phyloP scores from a whole-genome alignment of 1,140 invertebrate species.

The Cecropterus lyciades region DNA sequence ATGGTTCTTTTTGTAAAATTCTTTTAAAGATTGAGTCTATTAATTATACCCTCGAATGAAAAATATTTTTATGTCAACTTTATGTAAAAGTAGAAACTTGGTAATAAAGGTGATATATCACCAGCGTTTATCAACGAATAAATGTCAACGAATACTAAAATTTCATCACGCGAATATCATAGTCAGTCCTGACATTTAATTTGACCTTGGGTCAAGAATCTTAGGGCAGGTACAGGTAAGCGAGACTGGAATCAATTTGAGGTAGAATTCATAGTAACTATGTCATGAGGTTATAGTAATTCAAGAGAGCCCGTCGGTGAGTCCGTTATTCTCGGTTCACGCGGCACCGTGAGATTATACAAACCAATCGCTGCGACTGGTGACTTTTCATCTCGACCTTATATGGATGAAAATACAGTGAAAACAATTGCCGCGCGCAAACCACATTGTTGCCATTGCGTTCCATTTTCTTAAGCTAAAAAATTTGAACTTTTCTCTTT shows the following conservation, averaged over 20 bases:
- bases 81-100: too few species aligned
- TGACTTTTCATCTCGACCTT: slow-evolving; percentile 66
- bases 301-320: slow-evolving; percentile 44
- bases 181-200: slow-evolving; percentile 9
- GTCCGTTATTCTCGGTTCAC: slow-evolving; percentile 70
- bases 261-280: slow-evolving; percentile 60
- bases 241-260: slow-evolving; percentile 64
- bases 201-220: slow-evolving; percentile 40
- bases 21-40: too few species aligned
- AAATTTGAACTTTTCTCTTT: slow-evolving; percentile 9
- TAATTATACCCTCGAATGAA: too few species aligned
- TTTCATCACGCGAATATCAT: slow-evolving; percentile 13
- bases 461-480: slow-evolving; percentile 17
- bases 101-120: too few species aligned
- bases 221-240: slow-evolving; percentile 39
- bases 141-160: background rate
- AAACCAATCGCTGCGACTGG: slow-evolving; percentile 64
- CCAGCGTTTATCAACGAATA: too few species aligned
- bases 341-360: slow-evolving; percentile 68
- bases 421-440: slow-evolving; percentile 25
- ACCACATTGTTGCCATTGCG: slow-evolving; percentile 22
- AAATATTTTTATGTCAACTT: too few species aligned
- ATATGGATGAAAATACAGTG: slow-evolving; percentile 42
- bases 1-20: too few species aligned
- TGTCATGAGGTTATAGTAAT: slow-evolving; percentile 76